Evolutionary conservation across 2,888 invertebrate genomes (phyloP).

Genomic region (Odontothrips loti): DNA sequence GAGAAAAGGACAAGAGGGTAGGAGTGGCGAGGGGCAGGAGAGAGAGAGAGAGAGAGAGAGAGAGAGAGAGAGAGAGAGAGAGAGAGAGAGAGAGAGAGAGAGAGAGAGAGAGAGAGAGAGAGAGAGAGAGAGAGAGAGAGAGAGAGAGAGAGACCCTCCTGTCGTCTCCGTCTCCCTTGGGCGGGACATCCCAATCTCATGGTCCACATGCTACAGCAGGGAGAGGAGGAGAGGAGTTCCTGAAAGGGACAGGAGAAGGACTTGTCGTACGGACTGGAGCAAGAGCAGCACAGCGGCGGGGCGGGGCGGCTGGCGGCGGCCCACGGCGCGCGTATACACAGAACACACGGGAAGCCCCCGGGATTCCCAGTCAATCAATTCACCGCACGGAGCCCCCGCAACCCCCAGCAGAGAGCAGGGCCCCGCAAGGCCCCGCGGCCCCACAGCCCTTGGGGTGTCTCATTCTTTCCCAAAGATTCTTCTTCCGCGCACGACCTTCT

Average conservation of each 20-base stretch:
- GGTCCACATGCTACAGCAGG: constrained; percentile 18
- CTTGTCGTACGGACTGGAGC: neutral
- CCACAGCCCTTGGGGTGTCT: neutral
- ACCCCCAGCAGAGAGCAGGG: neutral
- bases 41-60: too few relatives aligned
- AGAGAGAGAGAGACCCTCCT: neutral
- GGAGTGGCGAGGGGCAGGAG: too few relatives aligned
- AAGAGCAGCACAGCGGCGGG: neutral
- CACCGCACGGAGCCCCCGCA: neutral
- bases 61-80: too few relatives aligned
- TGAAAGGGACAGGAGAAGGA: constrained; percentile 2
- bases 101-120: too few relatives aligned
- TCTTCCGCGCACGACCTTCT: neutral
- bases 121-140: too few relatives aligned
- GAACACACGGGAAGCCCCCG: constrained; percentile 12
- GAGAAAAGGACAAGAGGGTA: too few relatives aligned
- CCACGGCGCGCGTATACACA: neutral
- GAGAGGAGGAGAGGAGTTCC: neutral
- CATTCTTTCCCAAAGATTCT: constrained; percentile 15
- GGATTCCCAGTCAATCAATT: constrained; percentile 25
- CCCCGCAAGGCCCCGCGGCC: neutral
- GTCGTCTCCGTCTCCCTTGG: neutral
- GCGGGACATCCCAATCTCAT: constrained; percentile 25
- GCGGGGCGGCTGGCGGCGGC: neutral
- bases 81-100: too few relatives aligned